Evolutionary conservation across 2,113 vertebrate genomes (phyloP), one percentile per base, ranked within the genome.

Genomic region (Halichoerus grypus): DNA sequence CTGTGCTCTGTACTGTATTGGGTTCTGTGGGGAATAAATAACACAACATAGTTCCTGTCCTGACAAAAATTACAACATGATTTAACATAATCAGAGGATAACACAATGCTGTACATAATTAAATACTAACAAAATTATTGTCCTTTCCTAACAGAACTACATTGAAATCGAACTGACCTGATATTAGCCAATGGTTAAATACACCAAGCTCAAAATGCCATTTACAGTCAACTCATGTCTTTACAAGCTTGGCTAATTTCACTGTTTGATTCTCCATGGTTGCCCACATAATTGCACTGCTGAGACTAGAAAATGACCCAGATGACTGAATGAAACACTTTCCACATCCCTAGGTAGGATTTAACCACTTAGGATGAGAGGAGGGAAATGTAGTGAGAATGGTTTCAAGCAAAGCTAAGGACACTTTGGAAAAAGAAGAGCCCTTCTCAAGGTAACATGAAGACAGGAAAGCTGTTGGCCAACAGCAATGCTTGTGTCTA

Each of bases 231-330:
- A 57, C 24, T 81, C 92, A 15, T 89, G 49, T 89, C 63, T 55
- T 86, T 55, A 85, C 42, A 91, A 89, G 61, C 82, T 89, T 80
- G 95, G 59, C 79, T 91, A 80, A 94, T 97, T 94, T 87, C 72
- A 93, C n/a, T 83, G 59, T 91, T 82, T 67, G 55, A 93, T 83
- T 96, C 61, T 96, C 85, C 87, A 89, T 39, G 79, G 49, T 39
- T 83, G 49, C 11, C 39, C 67, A 63, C 22, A 72, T 46, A 80
- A 82, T 59, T 81, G 21, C 28, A 93, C 36, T 42, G 21, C 33
- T 51, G 36, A 96, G 59, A 97, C 71, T 33, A 46, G 46, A 88
- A 90, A 87, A 92, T n/a, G 63, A 49, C 63, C 63, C 71, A 71
- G 49, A 22, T 84, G 74, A 76, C 51, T 87, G 53, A n/a, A 59